Percentiles rank a stretch among this genome's conserved stretches.
Evolutionary conservation across 2,888 invertebrate species (phyloP).

Genomic region (Eretmocerus hayati): DNA sequence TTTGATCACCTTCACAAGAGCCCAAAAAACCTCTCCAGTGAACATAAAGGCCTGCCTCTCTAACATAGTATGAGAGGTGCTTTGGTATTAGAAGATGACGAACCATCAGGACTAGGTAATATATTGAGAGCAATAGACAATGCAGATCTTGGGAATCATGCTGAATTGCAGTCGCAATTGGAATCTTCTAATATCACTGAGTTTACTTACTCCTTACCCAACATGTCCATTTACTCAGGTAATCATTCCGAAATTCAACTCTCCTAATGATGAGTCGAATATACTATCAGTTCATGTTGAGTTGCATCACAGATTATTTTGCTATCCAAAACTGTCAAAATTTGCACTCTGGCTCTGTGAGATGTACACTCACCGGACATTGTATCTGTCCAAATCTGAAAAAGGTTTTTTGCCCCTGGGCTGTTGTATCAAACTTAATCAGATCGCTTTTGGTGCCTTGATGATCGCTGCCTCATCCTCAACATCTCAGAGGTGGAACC

Average conservation of each 20-base stretch:
- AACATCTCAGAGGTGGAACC: no score
- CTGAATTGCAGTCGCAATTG: constrained; percentile 61
- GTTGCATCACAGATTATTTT: background rate
- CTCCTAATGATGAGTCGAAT: no score
- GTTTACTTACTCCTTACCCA: constrained; percentile 70
- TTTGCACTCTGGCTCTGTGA: no score
- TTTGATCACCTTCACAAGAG: constrained; percentile 5
- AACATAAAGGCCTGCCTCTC: constrained; percentile 11
- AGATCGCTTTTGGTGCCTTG: no score
- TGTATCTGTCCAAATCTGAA: no score
- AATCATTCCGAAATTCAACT: constrained; percentile 28
- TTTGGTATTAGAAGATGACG: constrained; percentile 41
- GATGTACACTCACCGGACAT: no score
- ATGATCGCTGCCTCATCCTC: no score
- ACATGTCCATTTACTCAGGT: constrained; percentile 65
- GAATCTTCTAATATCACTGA: constrained; percentile 56
- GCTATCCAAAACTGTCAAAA: background rate
- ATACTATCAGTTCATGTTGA: no score
- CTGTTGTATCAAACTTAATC: no score
- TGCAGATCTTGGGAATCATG: constrained; percentile 67
- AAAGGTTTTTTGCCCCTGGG: no score
- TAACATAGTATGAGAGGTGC: constrained; percentile 38
- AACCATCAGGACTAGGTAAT: constrained; percentile 45
- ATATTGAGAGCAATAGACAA: constrained; percentile 77
- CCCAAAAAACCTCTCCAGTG: constrained; percentile 1